These are phyloP conservation scores for Phenganax stokvisi DNA, from an alignment of 92 coral and sea anemone genomes.

Conservation along the genomic window DNA sequence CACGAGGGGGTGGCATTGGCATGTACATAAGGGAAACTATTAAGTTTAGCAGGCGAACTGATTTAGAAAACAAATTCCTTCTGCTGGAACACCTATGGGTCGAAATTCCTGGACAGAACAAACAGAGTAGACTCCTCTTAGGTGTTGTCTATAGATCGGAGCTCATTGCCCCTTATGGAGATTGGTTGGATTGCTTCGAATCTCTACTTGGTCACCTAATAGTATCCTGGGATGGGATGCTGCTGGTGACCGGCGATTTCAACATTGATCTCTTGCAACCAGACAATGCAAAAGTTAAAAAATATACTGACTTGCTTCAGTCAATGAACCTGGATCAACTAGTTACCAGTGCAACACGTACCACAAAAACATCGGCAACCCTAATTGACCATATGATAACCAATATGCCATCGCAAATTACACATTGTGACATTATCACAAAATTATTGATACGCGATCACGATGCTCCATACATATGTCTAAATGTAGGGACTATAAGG, in stretches of 20 bases:
- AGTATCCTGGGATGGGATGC: conserved; percentile 55
- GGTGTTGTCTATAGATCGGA: conserved; percentile 56
- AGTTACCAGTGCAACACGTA: conserved; percentile 24
- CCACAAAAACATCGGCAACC: conserved; percentile 4
- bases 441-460: conserved; percentile 17
- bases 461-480: conserved; percentile 36
- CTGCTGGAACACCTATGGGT: conserved; percentile 53
- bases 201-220: conserved; percentile 40
- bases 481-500: conserved; percentile 42
- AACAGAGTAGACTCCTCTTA: conserved; percentile 49
- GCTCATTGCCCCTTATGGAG: conserved; percentile 37
- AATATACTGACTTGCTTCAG: conserved; percentile 16
- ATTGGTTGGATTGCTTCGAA: conserved; percentile 46
- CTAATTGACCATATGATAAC: conserved; percentile 25
- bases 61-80: conserved; percentile 44
- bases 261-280: conserved; percentile 45
- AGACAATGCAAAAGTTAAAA: neutral
- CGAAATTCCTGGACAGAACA: conserved; percentile 48
- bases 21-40: conserved; percentile 40
- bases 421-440: conserved; percentile 21
- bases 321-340: conserved; percentile 6
- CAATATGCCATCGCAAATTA: conserved; percentile 28
- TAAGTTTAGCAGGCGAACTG: conserved; percentile 43
- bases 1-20: conserved; percentile 26
- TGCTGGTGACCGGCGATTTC: conserved; percentile 54